These are phyloP conservation scores for Polymixis flavicincta DNA, from an alignment of 2,888 invertebrate genomes.

Conservation along the genomic window DNA sequence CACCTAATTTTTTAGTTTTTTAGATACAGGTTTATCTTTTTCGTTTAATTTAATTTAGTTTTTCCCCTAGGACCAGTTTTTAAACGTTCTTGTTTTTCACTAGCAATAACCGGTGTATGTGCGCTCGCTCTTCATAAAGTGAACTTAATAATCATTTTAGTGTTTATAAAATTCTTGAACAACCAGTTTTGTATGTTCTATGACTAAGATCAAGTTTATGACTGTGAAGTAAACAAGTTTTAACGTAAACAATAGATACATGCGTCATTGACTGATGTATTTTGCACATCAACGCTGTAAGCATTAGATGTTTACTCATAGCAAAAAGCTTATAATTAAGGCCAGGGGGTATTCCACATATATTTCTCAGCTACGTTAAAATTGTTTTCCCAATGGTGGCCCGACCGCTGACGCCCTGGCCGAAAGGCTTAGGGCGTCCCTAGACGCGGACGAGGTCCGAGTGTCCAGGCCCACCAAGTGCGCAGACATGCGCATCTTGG, in stretches of 20 bases:
- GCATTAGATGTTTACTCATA: conserved; percentile 15
- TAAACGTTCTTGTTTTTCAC: not conserved
- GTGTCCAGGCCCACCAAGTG: too few species aligned
- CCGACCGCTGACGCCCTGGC: too few species aligned
- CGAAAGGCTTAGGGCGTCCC: too few species aligned
- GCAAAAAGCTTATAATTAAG: conserved; percentile 7
- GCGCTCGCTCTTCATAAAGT: not conserved
- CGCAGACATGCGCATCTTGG: too few species aligned
- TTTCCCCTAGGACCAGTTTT: conserved; percentile 13
- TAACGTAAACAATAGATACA: conserved; percentile 18
- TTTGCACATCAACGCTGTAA: conserved; percentile 8
- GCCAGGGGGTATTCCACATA: conserved; percentile 4
- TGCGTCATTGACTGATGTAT: conserved; percentile 26
- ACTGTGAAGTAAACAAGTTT: conserved; percentile 37
- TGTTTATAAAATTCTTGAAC: not conserved
- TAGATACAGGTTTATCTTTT: conserved; percentile 14
- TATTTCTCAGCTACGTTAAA: conserved; percentile 2
- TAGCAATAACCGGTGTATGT: conserved; percentile 5
- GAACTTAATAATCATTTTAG: not conserved
- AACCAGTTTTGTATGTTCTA: conserved; percentile 36
- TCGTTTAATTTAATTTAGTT: too few species aligned
- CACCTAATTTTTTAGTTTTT: not conserved
- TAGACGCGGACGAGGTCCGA: too few species aligned
- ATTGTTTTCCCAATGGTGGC: conserved; percentile 25
- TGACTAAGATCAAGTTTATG: conserved; percentile 55